Evolutionary conservation across 2,113 vertebrate species (phyloP), one percentile per base, ranked within the genome.

Genomic region (Cairina moschata): DNA sequence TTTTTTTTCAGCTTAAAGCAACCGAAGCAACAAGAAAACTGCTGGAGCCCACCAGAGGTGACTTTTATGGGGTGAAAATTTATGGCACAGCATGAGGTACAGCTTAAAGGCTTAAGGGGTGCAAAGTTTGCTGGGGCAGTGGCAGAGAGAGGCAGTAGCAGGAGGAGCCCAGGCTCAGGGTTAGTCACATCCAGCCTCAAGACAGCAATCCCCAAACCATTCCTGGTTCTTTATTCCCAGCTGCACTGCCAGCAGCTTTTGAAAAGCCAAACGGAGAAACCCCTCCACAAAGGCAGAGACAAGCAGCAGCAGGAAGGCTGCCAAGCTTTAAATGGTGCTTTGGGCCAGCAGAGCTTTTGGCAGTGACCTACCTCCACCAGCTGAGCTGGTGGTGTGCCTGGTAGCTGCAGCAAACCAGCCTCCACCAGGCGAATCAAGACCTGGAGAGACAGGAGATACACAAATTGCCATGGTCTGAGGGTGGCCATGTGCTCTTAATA

Each of bases 101-200:
- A 86, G 58, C 87, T 88, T 91, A 90, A 90, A 94, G 62, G 54
- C 88, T 93, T 88, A 73, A 88, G 28, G 31, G 36, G 40, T 82
- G 34, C 46, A 44, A 56, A 36, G 83, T 83, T 88, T 80, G 23
- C 62, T 80, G 50, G 85, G 63, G 16, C 11, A 90, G 63, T 28
- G 36, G 16, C 54, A 31, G 40, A 91, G 59, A 77, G 5, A 6
- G 80, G 36, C 8, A 23, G 54, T 29, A 20, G 86, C 50, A 66
- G 62, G 40, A 91, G 44, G 22, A 88, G 9, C 58, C 50, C 68
- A 80, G 59, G 50, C 50, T 67, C 1, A 18, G 55, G 2, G 4
- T 83, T 84, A 81, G 40, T 48, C 46, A 74, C 50, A n/a, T 50
- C 68, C 26, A 26, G 16, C 26, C 65, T 69, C 44, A 44, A 26